Conservation (phyloP, 2,113 vertebrate genomes). For the Aspidoscelis tigris region DNA sequence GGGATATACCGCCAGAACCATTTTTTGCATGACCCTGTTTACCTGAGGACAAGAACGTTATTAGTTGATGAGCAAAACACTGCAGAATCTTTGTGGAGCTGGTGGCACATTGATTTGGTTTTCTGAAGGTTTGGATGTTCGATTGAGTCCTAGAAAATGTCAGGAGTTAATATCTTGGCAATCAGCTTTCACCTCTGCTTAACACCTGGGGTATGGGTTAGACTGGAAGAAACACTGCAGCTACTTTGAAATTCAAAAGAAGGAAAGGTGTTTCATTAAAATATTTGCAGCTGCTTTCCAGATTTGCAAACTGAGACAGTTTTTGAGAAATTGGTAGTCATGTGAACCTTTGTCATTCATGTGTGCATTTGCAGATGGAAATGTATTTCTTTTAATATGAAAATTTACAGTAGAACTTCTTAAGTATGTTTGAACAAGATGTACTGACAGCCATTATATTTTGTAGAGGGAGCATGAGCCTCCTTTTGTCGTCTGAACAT, state of each 20-base stretch:
- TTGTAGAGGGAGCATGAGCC: background rate
- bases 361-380: background rate
- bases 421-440: background rate
- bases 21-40: background rate
- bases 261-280: conserved; percentile 19
- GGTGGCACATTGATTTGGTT: background rate
- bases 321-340: background rate
- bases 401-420: background rate
- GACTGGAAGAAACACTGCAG: conserved; percentile 7
- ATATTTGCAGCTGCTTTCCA: background rate
- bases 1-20: too few species aligned
- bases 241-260: conserved; percentile 35
- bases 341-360: background rate
- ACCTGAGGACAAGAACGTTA: too few species aligned
- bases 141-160: background rate
- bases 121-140: background rate
- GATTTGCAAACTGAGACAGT: background rate
- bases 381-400: background rate
- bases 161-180: background rate
- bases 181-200: background rate
- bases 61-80: background rate
- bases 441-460: too few species aligned
- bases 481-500: background rate
- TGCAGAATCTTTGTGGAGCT: background rate
- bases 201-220: conserved; percentile 3